Evolutionary conservation across 1,140 invertebrate species (phyloP).

Genomic region (Ostrea edulis): DNA sequence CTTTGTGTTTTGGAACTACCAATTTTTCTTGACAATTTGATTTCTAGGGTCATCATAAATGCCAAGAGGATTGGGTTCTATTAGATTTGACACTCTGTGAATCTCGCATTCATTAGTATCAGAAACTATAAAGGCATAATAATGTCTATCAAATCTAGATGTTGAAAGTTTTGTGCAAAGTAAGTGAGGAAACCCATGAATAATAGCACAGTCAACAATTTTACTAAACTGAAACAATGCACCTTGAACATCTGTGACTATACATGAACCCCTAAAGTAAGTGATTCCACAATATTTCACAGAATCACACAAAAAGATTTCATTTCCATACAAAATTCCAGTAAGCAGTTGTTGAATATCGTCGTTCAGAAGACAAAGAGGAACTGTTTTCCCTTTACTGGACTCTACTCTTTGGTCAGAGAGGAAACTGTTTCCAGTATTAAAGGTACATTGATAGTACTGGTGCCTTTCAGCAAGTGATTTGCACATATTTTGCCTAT

Average conservation of each 20-base stretch:
- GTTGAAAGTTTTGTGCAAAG: no score
- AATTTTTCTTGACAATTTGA: not conserved
- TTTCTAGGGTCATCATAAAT: constrained; percentile 30
- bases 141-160: no score
- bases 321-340: constrained; percentile 18
- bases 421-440: not conserved
- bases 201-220: constrained; percentile 27
- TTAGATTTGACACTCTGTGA: constrained; percentile 10
- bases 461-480: constrained; percentile 47
- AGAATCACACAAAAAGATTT: constrained; percentile 36
- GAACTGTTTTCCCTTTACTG: not conserved
- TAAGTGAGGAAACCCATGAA: no score
- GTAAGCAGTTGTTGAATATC: constrained; percentile 15
- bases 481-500: constrained; percentile 47
- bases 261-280: not conserved
- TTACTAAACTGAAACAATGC: not conserved
- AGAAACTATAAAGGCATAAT: no score
- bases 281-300: constrained; percentile 28
- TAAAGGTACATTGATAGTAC: constrained; percentile 31
- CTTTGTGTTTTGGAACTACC: constrained; percentile 34
- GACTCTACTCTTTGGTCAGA: not conserved
- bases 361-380: constrained; percentile 38
- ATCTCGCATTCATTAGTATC: constrained; percentile 39
- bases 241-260: not conserved
- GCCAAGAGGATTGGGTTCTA: constrained; percentile 30